These are phyloP conservation scores for Anadara kagoshimensis DNA, from an alignment of 1,140 invertebrate species.

Conservation along the genomic window DNA sequence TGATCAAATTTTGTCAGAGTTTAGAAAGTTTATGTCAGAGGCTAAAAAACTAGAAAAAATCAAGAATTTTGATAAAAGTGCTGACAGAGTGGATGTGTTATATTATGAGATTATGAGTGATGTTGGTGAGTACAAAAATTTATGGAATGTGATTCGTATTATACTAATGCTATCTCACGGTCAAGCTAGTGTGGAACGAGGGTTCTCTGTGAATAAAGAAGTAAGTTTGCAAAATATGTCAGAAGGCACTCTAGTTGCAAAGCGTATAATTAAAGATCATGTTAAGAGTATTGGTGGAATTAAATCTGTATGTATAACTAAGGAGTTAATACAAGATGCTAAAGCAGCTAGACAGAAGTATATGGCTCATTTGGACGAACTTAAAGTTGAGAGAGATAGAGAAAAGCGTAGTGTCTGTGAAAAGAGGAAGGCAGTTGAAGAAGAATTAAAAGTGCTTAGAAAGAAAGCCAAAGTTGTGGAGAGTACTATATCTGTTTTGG, in stretches of 20 bases:
- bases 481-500: neutral
- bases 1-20: slow-evolving; percentile 27
- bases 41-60: neutral
- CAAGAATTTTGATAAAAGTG: too few relatives aligned
- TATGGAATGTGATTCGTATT: too few relatives aligned
- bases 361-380: neutral
- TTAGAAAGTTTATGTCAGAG: neutral
- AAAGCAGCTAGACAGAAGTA: slow-evolving; percentile 3
- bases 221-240: slow-evolving; percentile 2
- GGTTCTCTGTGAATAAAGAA: slow-evolving; percentile 20
- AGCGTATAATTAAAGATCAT: slow-evolving; percentile 6
- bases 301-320: neutral
- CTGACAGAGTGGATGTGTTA: too few relatives aligned
- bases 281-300: slow-evolving; percentile 8
- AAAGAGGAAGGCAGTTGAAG: neutral
- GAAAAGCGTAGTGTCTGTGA: neutral
- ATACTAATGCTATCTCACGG: neutral
- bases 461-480: neutral
- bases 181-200: too few relatives aligned
- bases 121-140: too few relatives aligned
- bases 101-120: too few relatives aligned
- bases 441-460: neutral
- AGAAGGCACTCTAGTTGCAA: neutral
- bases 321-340: neutral
- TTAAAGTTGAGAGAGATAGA: neutral